Base-by-base conservation (phyloP, 2,888 invertebrate genomes). In the Chouioia cunea region DNA sequence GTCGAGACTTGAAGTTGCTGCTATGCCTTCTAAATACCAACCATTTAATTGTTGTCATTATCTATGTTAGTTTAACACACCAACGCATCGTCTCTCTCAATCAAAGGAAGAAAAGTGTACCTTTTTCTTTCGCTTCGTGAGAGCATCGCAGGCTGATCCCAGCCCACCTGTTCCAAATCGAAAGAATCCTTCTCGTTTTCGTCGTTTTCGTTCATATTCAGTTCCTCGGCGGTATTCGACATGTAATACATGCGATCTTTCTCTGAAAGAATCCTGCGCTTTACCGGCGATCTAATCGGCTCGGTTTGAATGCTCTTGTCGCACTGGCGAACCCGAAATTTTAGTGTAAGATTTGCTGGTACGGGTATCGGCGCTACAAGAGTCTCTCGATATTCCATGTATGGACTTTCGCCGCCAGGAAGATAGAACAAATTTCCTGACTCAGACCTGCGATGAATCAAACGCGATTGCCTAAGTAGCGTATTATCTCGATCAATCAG, bases 321-420 rank as follows among this genome's bases (percentile, higher is more conserved):
- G 78, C 88, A 88, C 69, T 85, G 88, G 73, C 87, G 86, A n/a
- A 92, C 87, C 79, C 90, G 89, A 84, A 93, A 94, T 81, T 93
- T 93, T 76, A 93, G 88, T 81, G 83, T 78, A 66, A 80, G 65
- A 66, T 76, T 84, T 77, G 88, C 87, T 78, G 88, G 89, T 81
- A 89, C 88, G 75, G 88, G 86, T 79, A 90, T 89, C 59, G 89
- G 88, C 77, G 87, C 87, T 60, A 81, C 85, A 47, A 86, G 80
- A 70, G 83, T 74, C 75, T 86, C 85, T 60, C 86, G 85, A 77
- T 86, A 88, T 73, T 87, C 86, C 86, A 87, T 87, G 75, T 88
- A 88, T 58, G 85, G 85, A 71, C 82, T 85, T 65, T 87, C 77
- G 74, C 83, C 82, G 18, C 82, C 85, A 46, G 85, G 85, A 71